A percentile compares a stretch with the other conserved stretches of the same genome.
Conservation (phyloP, 1,140 invertebrate genomes). For the Theocolax elegans region DNA sequence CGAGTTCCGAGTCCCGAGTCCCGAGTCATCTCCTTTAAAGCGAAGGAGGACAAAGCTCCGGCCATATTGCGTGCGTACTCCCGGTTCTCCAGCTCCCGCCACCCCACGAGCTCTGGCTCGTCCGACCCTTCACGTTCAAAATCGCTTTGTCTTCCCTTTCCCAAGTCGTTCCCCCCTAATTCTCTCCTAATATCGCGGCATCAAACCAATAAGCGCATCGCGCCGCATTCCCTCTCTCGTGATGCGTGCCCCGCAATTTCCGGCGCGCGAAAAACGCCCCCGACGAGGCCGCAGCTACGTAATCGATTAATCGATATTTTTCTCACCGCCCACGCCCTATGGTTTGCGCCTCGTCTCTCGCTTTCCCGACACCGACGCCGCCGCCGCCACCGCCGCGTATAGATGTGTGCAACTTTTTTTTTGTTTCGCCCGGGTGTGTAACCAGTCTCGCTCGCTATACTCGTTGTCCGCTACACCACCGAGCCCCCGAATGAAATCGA, state of each 20-base stretch:
- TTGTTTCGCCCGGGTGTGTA: not conserved
- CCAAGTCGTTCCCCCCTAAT: constrained; percentile 15
- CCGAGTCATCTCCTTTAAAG: constrained; percentile 29
- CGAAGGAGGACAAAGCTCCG: not conserved
- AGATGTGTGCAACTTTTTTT: too few relatives aligned
- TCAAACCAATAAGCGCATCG: constrained; percentile 37
- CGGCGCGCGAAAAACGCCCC: constrained; percentile 24
- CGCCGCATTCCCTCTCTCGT: constrained; percentile 2
- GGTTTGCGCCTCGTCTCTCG: not conserved
- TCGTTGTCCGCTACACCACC: too few relatives aligned
- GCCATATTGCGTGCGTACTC: too few relatives aligned
- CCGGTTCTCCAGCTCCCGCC: too few relatives aligned
- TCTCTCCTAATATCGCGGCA: constrained; percentile 38
- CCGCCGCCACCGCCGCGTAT: too few relatives aligned
- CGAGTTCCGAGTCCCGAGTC: too few relatives aligned
- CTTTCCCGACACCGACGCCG: too few relatives aligned
- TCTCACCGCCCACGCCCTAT: not conserved
- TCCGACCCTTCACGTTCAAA: constrained; percentile 24
- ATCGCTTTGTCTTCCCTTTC: constrained; percentile 36
- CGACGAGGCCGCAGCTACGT: not conserved
- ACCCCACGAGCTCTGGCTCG: not conserved
- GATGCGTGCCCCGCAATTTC: constrained; percentile 30
- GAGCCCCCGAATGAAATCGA: too few relatives aligned
- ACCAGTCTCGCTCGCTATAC: too few relatives aligned
- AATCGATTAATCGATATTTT: constrained; percentile 40